Percentiles rank a stretch among this genome's conserved stretches.
Evolutionary conservation across 64 coral and sea anemone genomes (phyloP).

Genomic region (Pocillopora verrucosa): DNA sequence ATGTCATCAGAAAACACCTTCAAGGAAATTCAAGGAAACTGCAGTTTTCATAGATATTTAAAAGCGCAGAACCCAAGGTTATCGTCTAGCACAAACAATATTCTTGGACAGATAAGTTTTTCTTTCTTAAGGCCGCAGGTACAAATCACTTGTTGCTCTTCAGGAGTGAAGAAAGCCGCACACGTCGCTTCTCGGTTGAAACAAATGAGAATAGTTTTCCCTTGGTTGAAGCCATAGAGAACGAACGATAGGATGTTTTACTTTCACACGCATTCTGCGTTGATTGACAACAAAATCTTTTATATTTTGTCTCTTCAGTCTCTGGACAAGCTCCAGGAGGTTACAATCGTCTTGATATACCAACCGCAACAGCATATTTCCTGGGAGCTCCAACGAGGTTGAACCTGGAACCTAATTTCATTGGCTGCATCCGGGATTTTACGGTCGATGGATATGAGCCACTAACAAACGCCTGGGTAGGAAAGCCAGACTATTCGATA

Average conservation of each 20-base stretch:
- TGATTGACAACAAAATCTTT: background rate
- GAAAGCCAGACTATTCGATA: slow-evolving; percentile 38
- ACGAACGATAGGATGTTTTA: background rate
- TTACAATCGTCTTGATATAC: slow-evolving; percentile 54
- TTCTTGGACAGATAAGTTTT: no score
- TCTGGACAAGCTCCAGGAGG: slow-evolving; percentile 28
- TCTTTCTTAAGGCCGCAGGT: no score
- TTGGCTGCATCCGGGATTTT: slow-evolving; percentile 68
- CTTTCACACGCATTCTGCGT: background rate
- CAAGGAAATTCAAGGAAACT: no score
- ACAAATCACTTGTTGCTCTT: no score
- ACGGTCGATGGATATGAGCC: slow-evolving; percentile 67
- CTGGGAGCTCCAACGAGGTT: slow-evolving; percentile 47
- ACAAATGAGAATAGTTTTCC: no score
- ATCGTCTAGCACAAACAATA: no score
- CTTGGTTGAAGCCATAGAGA: no score
- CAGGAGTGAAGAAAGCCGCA: no score
- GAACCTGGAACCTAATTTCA: slow-evolving; percentile 47
- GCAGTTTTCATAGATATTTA: no score
- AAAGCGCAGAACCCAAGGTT: no score
- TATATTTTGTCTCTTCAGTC: background rate
- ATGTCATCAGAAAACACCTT: no score
- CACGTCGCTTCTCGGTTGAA: no score
- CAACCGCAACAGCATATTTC: slow-evolving; percentile 35
- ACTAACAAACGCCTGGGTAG: slow-evolving; percentile 42